phyloP scores from a whole-genome alignment of 2,113 vertebrate species.

The Macrotis lagotis region DNA sequence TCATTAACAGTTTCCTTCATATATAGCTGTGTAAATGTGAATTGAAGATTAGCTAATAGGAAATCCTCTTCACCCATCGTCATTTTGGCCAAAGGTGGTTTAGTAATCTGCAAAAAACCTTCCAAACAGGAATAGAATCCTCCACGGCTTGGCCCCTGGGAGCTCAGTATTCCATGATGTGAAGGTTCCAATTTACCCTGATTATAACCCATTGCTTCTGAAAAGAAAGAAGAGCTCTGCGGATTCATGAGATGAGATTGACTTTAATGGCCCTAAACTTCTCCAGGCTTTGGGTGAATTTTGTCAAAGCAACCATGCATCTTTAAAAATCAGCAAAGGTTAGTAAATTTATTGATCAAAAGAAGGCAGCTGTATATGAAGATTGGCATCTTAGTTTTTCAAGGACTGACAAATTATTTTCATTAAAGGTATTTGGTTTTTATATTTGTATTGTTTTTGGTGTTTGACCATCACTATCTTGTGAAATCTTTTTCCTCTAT shows the following conservation, averaged over 20 bases:
- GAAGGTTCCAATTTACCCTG: not conserved
- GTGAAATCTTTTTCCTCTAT: not conserved
- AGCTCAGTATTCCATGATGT: constrained; percentile 1
- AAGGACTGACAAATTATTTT: not conserved
- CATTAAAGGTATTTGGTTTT: not conserved
- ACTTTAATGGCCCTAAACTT: not conserved
- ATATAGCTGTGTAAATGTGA: not conserved
- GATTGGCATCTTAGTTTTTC: not conserved
- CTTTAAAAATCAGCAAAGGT: constrained; percentile 29
- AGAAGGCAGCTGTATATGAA: not conserved
- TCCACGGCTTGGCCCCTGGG: not conserved
- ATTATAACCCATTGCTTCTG: constrained; percentile 6
- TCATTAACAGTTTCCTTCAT: not conserved
- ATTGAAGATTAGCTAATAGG: not conserved
- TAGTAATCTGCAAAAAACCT: not conserved
- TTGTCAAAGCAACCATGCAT: not conserved
- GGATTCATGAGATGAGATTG: not conserved
- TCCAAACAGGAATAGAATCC: constrained; percentile 8
- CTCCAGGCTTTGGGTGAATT: constrained; percentile 17
- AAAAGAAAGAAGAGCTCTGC: constrained; percentile 6
- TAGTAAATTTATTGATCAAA: constrained; percentile 8
- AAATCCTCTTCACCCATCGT: not conserved
- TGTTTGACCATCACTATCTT: not conserved
- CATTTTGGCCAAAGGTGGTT: not conserved
- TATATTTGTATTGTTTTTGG: not conserved